Conservation (phyloP, 2,797 vertebrate genomes). For the Aldrovandia affinis region DNA sequence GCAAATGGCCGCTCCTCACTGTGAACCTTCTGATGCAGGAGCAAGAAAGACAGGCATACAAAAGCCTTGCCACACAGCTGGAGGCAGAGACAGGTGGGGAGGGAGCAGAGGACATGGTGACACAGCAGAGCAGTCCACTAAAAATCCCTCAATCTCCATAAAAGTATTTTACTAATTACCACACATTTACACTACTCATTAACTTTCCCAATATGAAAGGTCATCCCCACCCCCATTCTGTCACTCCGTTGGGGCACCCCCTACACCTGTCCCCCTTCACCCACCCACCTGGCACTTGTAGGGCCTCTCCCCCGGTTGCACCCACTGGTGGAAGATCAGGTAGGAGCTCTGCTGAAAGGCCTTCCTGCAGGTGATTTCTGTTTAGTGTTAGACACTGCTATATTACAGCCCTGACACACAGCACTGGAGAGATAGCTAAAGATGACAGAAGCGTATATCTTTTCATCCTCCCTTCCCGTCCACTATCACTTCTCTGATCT, state of each 20-base stretch:
- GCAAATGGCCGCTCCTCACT: neutral
- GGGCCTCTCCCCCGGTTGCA: too few relatives aligned
- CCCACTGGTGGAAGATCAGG: constrained; percentile 60
- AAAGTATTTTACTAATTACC: neutral
- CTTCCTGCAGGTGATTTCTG: constrained; percentile 67
- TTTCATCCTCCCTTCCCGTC: too few relatives aligned
- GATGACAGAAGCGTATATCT: neutral
- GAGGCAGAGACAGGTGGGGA: neutral
- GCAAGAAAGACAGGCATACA: constrained; percentile 45
- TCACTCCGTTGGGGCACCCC: too few relatives aligned
- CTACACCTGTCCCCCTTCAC: too few relatives aligned
- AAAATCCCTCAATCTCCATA: neutral
- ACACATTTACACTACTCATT: too few relatives aligned
- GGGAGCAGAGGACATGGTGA: neutral
- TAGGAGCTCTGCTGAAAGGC: constrained; percentile 69
- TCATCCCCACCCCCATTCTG: too few relatives aligned
- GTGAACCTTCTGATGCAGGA: constrained; percentile 57
- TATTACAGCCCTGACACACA: constrained; percentile 46
- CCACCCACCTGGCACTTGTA: too few relatives aligned
- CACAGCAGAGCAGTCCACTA: neutral
- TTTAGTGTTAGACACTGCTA: constrained; percentile 38
- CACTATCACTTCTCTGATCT: constrained; percentile 49
- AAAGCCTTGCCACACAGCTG: constrained; percentile 52
- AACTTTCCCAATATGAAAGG: too few relatives aligned
- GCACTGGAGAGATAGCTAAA: constrained; percentile 46